Percentiles rank a stretch among this genome's conserved stretches.
Evolutionary conservation across 1,140 invertebrate species (phyloP).

Genomic region (Druon quercuslanigerum): DNA sequence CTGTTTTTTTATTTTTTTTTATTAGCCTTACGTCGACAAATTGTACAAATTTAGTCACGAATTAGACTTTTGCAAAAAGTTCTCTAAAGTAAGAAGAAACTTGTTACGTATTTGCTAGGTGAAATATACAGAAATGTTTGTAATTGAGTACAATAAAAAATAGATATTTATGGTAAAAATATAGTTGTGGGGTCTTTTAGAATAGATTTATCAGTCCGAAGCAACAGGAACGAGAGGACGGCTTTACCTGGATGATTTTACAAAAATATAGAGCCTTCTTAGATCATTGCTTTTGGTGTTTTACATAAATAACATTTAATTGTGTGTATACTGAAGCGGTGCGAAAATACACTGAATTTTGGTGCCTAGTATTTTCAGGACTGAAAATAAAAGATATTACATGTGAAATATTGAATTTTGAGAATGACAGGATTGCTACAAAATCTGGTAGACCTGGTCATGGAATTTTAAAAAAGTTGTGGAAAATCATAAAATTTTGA

Average conservation of each 20-base stretch:
- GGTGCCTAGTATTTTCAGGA: slow-evolving; percentile 6
- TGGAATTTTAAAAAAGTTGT: too few relatives aligned
- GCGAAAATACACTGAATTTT: slow-evolving; percentile 5
- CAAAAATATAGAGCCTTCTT: not conserved
- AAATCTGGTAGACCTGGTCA: too few relatives aligned
- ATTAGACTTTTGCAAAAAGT: too few relatives aligned
- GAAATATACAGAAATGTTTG: not conserved
- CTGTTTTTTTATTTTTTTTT: not conserved
- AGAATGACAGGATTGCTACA: not conserved
- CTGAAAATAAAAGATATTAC: slow-evolving; percentile 10
- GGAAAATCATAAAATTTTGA: too few relatives aligned
- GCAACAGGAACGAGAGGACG: not conserved
- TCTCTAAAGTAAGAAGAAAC: too few relatives aligned
- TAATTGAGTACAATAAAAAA: slow-evolving; percentile 26
- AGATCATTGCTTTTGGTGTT: not conserved
- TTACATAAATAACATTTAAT: slow-evolving; percentile 17
- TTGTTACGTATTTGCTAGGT: not conserved
- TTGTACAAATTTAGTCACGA: slow-evolving; percentile 19
- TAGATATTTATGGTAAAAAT: not conserved
- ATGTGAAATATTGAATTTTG: not conserved
- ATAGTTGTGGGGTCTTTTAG: not conserved
- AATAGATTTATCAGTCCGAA: slow-evolving; percentile 1
- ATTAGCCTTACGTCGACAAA: slow-evolving; percentile 1
- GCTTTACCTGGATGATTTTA: not conserved
- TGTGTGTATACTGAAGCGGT: slow-evolving; percentile 16